A percentile compares a stretch with the other conserved stretches of the same genome.
phyloP scores from a whole-genome alignment of 2,797 vertebrate genomes.

The Arrhamphus sclerolepis region DNA sequence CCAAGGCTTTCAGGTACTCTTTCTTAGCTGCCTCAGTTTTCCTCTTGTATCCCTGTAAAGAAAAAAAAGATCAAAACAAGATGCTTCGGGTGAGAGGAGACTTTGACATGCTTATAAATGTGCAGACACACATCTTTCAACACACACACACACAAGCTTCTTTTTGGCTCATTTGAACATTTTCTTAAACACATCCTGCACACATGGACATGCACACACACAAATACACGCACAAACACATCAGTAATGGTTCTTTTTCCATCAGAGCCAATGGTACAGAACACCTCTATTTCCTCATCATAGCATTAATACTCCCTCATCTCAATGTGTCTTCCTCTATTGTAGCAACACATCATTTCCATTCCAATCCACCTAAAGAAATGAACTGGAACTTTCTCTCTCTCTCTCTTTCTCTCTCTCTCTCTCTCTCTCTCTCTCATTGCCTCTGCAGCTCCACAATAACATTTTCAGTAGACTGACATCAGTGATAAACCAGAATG shows the following conservation, averaged over 20 bases:
- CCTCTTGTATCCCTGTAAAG: slow-evolving; percentile 95
- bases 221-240: slow-evolving; percentile 24
- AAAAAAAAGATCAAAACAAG: slow-evolving; percentile 55
- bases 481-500: slow-evolving; percentile 63
- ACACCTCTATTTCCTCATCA: slow-evolving; percentile 80
- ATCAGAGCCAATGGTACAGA: slow-evolving; percentile 77
- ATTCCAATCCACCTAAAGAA: slow-evolving; percentile 80
- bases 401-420: neutral
- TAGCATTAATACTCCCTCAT: slow-evolving; percentile 76
- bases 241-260: slow-evolving; percentile 66
- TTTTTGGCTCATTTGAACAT: slow-evolving; percentile 32
- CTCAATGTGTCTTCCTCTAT: slow-evolving; percentile 75
- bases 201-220: slow-evolving; percentile 17
- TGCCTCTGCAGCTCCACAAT: slow-evolving; percentile 58
- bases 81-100: slow-evolving; percentile 63
- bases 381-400: slow-evolving; percentile 71
- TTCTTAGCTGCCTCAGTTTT: slow-evolving; percentile 99
- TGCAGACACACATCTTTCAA: slow-evolving; percentile 26
- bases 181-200: slow-evolving; percentile 45
- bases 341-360: slow-evolving; percentile 77
- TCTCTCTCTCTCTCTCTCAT: slow-evolving; percentile 25
- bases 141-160: slow-evolving; percentile 4
- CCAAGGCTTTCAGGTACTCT: slow-evolving; percentile 98
- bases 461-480: slow-evolving; percentile 63
- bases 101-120: slow-evolving; percentile 49